A percentile compares a stretch with the other conserved stretches of the same genome.
Evolutionary conservation across 2,888 invertebrate genomes (phyloP).

Genomic region (Lasioglossum malachurum): DNA sequence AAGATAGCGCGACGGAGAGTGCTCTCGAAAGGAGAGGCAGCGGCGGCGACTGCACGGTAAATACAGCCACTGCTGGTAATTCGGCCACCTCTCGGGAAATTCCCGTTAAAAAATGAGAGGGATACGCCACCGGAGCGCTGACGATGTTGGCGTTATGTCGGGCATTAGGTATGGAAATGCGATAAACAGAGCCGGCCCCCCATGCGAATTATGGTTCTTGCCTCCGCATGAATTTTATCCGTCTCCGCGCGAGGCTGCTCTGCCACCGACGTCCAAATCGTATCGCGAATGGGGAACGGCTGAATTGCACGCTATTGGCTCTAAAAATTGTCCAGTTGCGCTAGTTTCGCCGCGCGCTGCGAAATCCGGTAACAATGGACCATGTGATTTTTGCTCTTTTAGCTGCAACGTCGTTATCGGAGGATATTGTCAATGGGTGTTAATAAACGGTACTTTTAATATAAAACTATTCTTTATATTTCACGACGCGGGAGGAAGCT

Average conservation of each 20-base stretch:
- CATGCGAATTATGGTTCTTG: not conserved
- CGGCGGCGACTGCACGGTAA: conserved; percentile 15
- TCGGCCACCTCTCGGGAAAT: conserved; percentile 26
- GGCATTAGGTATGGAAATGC: conserved; percentile 43
- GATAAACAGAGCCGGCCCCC: not conserved
- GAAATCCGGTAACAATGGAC: not conserved
- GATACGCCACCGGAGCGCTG: conserved; percentile 9
- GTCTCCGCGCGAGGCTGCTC: not conserved
- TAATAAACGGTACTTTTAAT: too few relatives aligned
- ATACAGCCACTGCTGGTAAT: conserved; percentile 20
- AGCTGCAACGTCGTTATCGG: not conserved
- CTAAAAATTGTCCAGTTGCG: not conserved
- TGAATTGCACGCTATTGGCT: not conserved
- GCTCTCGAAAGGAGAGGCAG: conserved; percentile 16
- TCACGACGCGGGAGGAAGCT: too few relatives aligned
- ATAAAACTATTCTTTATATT: too few relatives aligned
- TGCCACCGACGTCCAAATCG: not conserved
- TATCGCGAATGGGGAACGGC: not conserved
- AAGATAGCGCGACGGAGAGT: not conserved
- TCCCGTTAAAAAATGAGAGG: conserved; percentile 33
- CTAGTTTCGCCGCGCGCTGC: not conserved
- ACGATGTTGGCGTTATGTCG: conserved; percentile 32
- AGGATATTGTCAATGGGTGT: not conserved
- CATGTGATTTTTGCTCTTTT: not conserved
- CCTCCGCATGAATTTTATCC: not conserved